Conservation (phyloP, 2,113 vertebrate species). For the Pygoscelis adeliae region DNA sequence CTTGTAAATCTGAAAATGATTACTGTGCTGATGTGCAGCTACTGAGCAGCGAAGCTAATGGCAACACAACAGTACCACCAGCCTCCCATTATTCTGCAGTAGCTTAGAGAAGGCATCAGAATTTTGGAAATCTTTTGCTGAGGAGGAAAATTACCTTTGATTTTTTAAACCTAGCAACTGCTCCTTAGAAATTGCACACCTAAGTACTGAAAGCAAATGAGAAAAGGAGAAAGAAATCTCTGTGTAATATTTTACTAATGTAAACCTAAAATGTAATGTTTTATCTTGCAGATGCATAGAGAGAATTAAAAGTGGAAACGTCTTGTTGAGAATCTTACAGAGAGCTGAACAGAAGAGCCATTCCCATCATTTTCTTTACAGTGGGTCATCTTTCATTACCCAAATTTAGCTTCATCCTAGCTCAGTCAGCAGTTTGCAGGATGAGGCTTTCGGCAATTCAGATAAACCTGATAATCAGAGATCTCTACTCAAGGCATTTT, state of each 20-base stretch:
- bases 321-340: background rate
- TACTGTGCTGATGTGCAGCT: conserved; percentile 83
- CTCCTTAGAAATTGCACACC: background rate
- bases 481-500: background rate
- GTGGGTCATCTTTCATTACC: background rate
- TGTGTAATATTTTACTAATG: no score
- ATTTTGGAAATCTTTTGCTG: conserved; percentile 14
- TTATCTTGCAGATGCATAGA: background rate
- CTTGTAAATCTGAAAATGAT: conserved; percentile 91
- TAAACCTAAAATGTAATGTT: background rate
- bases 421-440: conserved; percentile 11
- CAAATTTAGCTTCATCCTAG: background rate
- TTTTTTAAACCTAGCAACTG: background rate
- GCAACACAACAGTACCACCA: conserved; percentile 57
- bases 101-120: background rate
- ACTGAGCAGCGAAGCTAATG: conserved; percentile 72
- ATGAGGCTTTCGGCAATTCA: background rate
- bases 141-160: background rate
- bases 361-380: conserved; percentile 5
- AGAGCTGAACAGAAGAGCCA: background rate
- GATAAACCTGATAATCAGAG: background rate
- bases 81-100: conserved; percentile 14
- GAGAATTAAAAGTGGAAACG: background rate
- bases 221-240: background rate
- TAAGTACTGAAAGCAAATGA: background rate